These are phyloP conservation scores for Cebidichthys violaceus DNA, from an alignment of 2,113 vertebrate species.

Conservation along the genomic window DNA sequence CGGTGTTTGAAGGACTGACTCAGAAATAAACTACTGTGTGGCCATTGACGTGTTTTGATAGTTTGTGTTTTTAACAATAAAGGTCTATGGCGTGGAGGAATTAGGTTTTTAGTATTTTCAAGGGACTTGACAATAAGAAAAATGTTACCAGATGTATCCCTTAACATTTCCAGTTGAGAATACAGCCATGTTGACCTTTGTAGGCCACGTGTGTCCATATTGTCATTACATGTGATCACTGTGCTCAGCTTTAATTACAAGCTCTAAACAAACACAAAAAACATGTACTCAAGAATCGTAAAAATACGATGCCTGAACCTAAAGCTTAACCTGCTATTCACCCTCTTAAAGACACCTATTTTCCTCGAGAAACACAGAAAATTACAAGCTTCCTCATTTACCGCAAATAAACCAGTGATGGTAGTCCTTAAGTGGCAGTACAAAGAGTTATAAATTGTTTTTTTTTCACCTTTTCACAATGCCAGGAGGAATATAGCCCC, in stretches of 20 bases:
- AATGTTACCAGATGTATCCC: neutral
- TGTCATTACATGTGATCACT: constrained; percentile 28
- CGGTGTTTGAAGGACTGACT: neutral
- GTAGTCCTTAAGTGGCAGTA: constrained; percentile 67
- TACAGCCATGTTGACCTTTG: constrained; percentile 18
- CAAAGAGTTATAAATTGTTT: constrained; percentile 79
- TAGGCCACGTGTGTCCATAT: neutral
- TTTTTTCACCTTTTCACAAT: constrained; percentile 80
- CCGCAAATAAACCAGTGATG: constrained; percentile 66
- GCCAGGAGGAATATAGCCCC: constrained; percentile 88
- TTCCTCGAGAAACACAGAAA: constrained; percentile 59
- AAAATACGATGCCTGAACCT: constrained; percentile 28
- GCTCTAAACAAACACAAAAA: constrained; percentile 41
- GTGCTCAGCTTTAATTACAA: constrained; percentile 9
- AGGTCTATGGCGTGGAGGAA: neutral
- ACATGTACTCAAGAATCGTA: constrained; percentile 32
- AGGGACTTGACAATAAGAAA: neutral
- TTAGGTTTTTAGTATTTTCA: neutral
- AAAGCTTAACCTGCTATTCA: constrained; percentile 50
- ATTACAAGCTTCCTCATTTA: constrained; percentile 68
- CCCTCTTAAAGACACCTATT: constrained; percentile 58
- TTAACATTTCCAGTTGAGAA: neutral
- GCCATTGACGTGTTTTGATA: neutral
- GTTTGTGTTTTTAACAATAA: neutral
- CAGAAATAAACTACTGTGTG: neutral